Base-by-base conservation (phyloP, 2,888 invertebrate genomes). In the Eupithecia centaureata region DNA sequence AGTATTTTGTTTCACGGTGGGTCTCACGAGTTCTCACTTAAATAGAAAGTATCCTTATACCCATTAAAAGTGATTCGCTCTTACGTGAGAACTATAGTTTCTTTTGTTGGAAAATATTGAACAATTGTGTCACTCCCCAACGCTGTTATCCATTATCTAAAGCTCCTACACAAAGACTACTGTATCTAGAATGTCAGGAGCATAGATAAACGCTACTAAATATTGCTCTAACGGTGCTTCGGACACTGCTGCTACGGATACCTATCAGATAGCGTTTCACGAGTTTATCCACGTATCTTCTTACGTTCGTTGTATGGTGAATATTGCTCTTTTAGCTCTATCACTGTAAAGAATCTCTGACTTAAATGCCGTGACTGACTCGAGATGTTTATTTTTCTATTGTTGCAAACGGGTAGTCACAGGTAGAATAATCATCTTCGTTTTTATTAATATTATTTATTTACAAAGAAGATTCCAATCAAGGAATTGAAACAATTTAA, bases 171-270 rank as follows among this genome's bases (percentile, higher is more conserved):
- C 47, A 47, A 47, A 18, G 47, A 47, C 22, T 22, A 63, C 22
- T 51, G 60, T 22, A 56, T 47, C 33, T 33, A 35, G 33, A 47
- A 12, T 27, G 60, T 18, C 64, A 28, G 57, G 38, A 51, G 32
- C 7, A 25, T 15, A 60, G 60, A 61, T 64, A 64, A 61, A 57
- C 33, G 63, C 61, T 38, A 68, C 61, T 68, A 61, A 64, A 68
- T 68, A 68, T 61, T 30, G 35, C 47, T 67, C 35, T 68, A 64
- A 63, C 67, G 63, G 61, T 25, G 18, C 33, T 35, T 38, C 38
- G 27, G 51, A 68, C 61, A 30, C 61, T 30, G 13, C 13, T 15
- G 13, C 13, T 27, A 52, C 25, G 15, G 52, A 52, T 52, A 52
- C 13, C 5, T 27, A 52, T 27, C 15, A 15, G 52, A 52, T 52